phyloP scores from a whole-genome alignment of 2,888 invertebrate genomes.

The Andrena chrysosceles region DNA sequence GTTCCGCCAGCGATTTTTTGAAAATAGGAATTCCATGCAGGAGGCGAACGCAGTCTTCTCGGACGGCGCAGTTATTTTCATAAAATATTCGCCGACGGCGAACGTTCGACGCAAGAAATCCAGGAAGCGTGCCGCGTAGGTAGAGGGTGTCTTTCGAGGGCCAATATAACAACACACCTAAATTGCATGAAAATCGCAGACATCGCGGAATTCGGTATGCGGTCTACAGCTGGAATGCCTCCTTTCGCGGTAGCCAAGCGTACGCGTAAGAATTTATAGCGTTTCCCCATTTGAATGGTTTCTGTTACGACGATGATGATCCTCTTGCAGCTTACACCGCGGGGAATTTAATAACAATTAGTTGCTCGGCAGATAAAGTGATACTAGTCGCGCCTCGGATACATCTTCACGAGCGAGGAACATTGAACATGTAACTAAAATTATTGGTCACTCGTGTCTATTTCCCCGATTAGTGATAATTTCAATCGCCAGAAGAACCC shows the following conservation, averaged over 20 bases:
- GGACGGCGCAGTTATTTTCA: slow-evolving; percentile 19
- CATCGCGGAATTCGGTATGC: slow-evolving; percentile 55
- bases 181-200: slow-evolving; percentile 57
- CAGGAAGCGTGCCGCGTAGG: neutral
- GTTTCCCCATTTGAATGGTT: slow-evolving; percentile 4
- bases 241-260: slow-evolving; percentile 25
- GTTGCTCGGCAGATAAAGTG: no score
- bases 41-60: slow-evolving; percentile 8
- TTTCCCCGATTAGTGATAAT: no score
- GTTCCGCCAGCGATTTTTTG: neutral
- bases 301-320: slow-evolving; percentile 31
- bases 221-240: slow-evolving; percentile 45
- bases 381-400: no score
- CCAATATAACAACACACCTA: slow-evolving; percentile 38
- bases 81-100: slow-evolving; percentile 38
- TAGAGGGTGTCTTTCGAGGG: slow-evolving; percentile 19
- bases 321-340: neutral
- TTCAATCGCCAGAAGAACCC: no score
- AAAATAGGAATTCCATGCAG: neutral
- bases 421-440: no score
- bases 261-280: slow-evolving; percentile 40
- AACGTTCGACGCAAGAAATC: slow-evolving; percentile 26
- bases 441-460: no score
- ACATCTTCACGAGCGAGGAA: no score
- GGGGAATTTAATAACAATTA: slow-evolving; percentile 51